Base-by-base conservation (phyloP, 2,888 invertebrate genomes). In the Caenorhabditis sp. region DNA sequence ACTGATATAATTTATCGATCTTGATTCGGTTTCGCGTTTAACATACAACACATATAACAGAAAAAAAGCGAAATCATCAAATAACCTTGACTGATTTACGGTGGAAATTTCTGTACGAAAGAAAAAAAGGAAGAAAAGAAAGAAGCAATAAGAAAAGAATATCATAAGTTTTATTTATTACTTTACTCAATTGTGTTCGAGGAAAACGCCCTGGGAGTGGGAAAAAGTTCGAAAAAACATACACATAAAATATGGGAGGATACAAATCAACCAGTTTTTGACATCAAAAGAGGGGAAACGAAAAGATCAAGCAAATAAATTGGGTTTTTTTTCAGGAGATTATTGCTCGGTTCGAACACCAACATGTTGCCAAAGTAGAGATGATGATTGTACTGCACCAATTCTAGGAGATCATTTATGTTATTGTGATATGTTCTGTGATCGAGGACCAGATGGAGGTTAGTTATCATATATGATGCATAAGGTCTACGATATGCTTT, bases 331-430 rank as follows among this genome's bases (percentile, higher is more conserved):
- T 61, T 70, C 77, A 70, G 87, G 87, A 5, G 79, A 84, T 26
- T 87, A 86, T 65, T 87, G 87, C 65, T 76, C 81, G 12, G 72
- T 61, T 0, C 77, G 86, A 7, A 63, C 76, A 0, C 83, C 83
- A 1, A 79, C 76, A 7, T 95, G 95, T 88, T 96, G 96, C 87
- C 85, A 85, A 0, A 91, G 92, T 59, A 90, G 96, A 57, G 90
- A 92, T 77, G 96, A 96, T 88, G 91, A 91, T 21, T 96, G 96
- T 88, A 91, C 94, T 0, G 83, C 75, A 10, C 92, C 92, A 26
- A 94, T 95, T 85, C 89, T 93, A 70, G 94, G 92, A 73, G 94
- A 95, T 0, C 88, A 93, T 17, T 76, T 87, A 1, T 97, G 97
- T 89, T 97, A 97, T 89, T 97, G 97, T 89, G 97, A 97, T 89